Evolutionary conservation across 2,113 vertebrate genomes (phyloP).

Genomic region (Crotophaga sulcirostris): DNA sequence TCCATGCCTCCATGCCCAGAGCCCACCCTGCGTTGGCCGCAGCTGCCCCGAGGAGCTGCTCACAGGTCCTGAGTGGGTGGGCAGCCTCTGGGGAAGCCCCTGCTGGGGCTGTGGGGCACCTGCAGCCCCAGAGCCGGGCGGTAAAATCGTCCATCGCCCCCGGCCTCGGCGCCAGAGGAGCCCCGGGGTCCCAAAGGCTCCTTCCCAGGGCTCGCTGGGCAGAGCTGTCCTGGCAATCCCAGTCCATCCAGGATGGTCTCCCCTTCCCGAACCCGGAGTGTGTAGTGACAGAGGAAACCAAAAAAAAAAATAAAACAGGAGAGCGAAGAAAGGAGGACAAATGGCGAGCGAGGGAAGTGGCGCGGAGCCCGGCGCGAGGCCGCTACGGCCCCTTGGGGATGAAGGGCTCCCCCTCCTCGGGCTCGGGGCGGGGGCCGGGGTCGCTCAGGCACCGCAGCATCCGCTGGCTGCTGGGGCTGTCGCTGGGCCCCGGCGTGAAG

Average conservation of each 20-base stretch:
- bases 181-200: neutral
- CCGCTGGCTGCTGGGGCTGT: conserved; percentile 79
- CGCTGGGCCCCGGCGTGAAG: conserved; percentile 72
- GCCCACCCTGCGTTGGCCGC: accelerated
- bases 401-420: conserved; percentile 90
- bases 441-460: conserved; percentile 93
- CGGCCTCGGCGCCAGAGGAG: neutral
- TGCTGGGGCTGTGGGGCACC: neutral
- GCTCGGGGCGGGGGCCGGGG: conserved; percentile 87
- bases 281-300: conserved; percentile 28
- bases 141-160: neutral
- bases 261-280: neutral
- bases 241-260: neutral
- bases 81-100: neutral
- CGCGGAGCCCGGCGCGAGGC: too few relatives aligned
- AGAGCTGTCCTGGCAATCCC: neutral
- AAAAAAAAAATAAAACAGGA: neutral
- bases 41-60: neutral
- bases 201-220: neutral
- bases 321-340: neutral
- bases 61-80: neutral
- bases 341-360: conserved; percentile 27
- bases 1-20: neutral
- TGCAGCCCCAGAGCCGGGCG: neutral
- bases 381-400: conserved; percentile 82